Evolutionary conservation across 2,113 vertebrate species (phyloP).

Genomic region (Cavia aperea): DNA sequence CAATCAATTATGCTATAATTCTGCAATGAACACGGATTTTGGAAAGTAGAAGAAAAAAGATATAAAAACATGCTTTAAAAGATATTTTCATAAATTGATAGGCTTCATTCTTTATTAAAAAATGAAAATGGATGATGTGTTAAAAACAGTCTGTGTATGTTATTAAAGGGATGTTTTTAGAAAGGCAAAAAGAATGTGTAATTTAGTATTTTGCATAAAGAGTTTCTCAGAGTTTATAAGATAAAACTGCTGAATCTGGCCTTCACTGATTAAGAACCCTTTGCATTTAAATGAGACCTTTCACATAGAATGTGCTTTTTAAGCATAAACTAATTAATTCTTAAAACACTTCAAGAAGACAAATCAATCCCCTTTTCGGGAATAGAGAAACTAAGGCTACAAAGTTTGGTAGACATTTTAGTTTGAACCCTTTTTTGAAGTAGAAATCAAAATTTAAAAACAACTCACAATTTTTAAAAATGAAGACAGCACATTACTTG

Average conservation of each 20-base stretch:
- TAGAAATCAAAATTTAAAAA: neutral
- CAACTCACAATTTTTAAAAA: neutral
- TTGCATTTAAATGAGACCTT: slow-evolving; percentile 48
- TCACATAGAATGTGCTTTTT: slow-evolving; percentile 35
- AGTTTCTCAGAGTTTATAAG: slow-evolving; percentile 48
- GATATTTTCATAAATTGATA: slow-evolving; percentile 39
- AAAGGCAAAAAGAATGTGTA: neutral
- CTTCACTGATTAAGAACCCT: slow-evolving; percentile 55
- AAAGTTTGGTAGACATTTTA: neutral
- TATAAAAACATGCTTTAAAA: neutral
- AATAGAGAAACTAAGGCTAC: slow-evolving; percentile 45
- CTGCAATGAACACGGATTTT: slow-evolving; percentile 5
- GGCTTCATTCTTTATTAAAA: slow-evolving; percentile 7
- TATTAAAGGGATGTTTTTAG: neutral
- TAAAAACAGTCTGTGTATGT: neutral
- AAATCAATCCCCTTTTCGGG: slow-evolving; percentile 19
- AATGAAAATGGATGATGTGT: neutral
- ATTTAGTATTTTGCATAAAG: slow-evolving; percentile 42
- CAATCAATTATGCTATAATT: slow-evolving; percentile 23
- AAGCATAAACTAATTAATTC: slow-evolving; percentile 51
- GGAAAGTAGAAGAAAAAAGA: neutral
- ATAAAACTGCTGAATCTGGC: slow-evolving; percentile 49
- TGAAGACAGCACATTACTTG: neutral
- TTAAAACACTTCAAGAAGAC: slow-evolving; percentile 1
- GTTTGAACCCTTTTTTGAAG: neutral